Conservation (phyloP, 2,113 vertebrate genomes). For the Glareola pratincola region DNA sequence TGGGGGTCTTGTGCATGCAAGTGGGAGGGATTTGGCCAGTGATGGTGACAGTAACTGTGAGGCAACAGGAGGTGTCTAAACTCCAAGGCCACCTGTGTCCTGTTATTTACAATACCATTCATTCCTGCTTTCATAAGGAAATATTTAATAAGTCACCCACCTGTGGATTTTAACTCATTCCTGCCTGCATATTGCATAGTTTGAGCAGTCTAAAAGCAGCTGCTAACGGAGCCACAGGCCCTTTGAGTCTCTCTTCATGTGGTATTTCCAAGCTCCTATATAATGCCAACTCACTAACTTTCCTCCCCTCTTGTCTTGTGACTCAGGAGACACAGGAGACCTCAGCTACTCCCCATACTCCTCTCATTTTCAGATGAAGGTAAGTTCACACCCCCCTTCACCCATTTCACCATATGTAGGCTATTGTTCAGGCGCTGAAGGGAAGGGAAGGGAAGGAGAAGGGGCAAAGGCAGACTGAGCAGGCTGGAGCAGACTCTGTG, state of each 20-base stretch:
- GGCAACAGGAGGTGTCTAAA: slow-evolving; percentile 23
- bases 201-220: not conserved
- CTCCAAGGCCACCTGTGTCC: not conserved
- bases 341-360: slow-evolving; percentile 43
- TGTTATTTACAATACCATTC: slow-evolving; percentile 12
- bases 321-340: not conserved
- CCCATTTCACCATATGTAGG: not conserved
- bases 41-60: not conserved
- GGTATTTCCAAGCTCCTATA: not conserved
- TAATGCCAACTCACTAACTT: not conserved
- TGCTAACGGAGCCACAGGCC: not conserved
- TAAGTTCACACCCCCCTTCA: not conserved
- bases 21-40: not conserved
- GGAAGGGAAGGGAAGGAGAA: not conserved
- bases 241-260: not conserved
- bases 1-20: not conserved
- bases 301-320: not conserved
- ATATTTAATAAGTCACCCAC: not conserved
- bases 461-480: not conserved
- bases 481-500: not conserved
- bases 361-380: slow-evolving; percentile 76
- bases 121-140: slow-evolving; percentile 1
- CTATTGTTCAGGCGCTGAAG: not conserved
- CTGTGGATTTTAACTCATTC: not conserved
- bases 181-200: not conserved